phyloP scores from a whole-genome alignment of 92 coral and sea anemone species.

The Phymanthus crucifer region DNA sequence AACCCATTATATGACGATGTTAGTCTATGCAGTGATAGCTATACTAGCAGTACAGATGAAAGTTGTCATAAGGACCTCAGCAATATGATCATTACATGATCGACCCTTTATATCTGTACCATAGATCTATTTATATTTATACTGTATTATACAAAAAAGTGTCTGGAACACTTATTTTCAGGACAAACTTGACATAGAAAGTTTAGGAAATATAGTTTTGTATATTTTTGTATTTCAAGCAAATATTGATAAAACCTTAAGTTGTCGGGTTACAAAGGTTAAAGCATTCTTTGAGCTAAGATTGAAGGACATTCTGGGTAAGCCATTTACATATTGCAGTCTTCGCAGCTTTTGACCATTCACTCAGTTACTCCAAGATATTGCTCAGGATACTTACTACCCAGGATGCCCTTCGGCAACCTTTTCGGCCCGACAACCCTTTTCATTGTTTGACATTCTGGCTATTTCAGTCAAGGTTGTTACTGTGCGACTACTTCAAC shows the following conservation, averaged over 20 bases:
- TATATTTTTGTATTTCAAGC: conserved; percentile 6
- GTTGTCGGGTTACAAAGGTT: too few species aligned
- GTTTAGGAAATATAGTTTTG: conserved; percentile 12
- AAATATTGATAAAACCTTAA: too few species aligned
- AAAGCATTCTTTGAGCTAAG: too few species aligned
- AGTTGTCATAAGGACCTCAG: conserved; percentile 71
- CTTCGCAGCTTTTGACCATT: too few species aligned
- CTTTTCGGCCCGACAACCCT: too few species aligned
- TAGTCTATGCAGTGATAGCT: conserved; percentile 73
- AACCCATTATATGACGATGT: conserved; percentile 92
- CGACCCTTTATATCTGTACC: not conserved
- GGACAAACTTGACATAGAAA: conserved; percentile 8
- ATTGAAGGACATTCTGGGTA: too few species aligned
- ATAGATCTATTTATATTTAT: not conserved
- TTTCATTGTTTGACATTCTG: too few species aligned
- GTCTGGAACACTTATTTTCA: not conserved
- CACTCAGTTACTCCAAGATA: too few species aligned
- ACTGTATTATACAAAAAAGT: not conserved
- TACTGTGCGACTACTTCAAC: too few species aligned
- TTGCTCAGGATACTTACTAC: too few species aligned
- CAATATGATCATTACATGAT: conserved; percentile 71
- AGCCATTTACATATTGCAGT: not conserved
- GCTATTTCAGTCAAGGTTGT: too few species aligned
- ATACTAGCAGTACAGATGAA: conserved; percentile 75
- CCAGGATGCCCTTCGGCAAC: too few species aligned